These are phyloP conservation scores for Chondrosia reniformis DNA, from an alignment of 37 sponge, comb jelly and placozoan species.

Conservation along the genomic window DNA sequence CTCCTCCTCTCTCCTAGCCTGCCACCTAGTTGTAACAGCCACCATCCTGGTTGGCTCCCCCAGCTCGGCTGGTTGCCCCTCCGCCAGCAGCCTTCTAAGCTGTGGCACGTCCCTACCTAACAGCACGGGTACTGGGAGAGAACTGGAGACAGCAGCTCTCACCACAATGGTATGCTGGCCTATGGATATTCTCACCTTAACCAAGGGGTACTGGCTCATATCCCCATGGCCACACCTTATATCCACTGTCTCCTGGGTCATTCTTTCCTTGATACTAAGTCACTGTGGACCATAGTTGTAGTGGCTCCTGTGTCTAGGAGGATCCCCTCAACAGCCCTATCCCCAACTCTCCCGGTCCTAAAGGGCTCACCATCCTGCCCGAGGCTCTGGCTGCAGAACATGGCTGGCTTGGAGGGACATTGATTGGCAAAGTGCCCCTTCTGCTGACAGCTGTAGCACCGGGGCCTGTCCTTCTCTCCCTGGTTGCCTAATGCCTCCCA, in stretches of 20 bases:
- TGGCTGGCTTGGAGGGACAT: not conserved
- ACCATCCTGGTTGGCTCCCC: not conserved
- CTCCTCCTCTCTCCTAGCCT: slow-evolving; percentile 5
- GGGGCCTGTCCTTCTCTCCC: too few species aligned
- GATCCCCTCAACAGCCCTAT: slow-evolving; percentile 3
- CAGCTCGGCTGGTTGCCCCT: not conserved
- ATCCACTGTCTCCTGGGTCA: not conserved
- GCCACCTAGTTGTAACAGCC: slow-evolving; percentile 18
- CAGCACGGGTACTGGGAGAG: too few species aligned
- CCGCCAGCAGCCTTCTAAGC: not conserved
- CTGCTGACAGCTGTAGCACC: too few species aligned
- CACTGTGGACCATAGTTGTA: slow-evolving; percentile 25
- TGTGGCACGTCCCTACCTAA: slow-evolving; percentile 39
- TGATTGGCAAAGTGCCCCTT: too few species aligned
- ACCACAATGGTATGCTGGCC: not conserved
- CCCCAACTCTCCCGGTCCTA: slow-evolving; percentile 22
- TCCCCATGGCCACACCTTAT: slow-evolving; percentile 41
- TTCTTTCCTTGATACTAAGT: slow-evolving; percentile 17
- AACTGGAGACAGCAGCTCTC: slow-evolving; percentile 27
- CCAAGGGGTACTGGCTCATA: slow-evolving; percentile 25
- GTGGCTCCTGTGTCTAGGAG: slow-evolving; percentile 43
- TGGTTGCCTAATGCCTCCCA: too few species aligned
- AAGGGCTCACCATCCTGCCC: not conserved
- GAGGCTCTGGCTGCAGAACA: not conserved
- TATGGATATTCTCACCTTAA: slow-evolving; percentile 20